A percentile compares a stretch with the other conserved stretches of the same genome.
Conservation (phyloP, 2,888 invertebrate species). For the Opisthograptis luteolata region DNA sequence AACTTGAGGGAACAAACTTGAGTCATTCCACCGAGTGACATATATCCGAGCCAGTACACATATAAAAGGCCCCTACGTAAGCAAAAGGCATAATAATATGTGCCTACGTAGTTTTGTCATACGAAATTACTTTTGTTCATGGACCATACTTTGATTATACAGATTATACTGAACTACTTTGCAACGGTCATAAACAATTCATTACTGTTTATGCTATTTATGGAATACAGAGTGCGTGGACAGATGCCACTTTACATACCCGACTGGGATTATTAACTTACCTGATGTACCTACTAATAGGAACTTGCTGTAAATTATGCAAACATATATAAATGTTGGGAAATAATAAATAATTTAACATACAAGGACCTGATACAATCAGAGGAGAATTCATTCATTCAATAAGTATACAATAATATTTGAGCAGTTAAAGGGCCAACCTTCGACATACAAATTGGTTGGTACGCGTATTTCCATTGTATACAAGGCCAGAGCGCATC, state of each 20-base stretch:
- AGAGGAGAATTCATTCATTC: too few species aligned
- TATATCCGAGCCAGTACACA: constrained; percentile 2
- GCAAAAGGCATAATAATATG: too few species aligned
- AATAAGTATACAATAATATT: too few species aligned
- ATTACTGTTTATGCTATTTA: too few species aligned
- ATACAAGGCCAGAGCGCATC: too few species aligned
- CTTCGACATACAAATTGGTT: background rate
- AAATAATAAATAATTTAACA: background rate
- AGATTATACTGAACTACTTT: too few species aligned
- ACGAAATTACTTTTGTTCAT: too few species aligned
- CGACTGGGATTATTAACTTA: background rate
- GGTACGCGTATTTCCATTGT: background rate
- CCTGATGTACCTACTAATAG: background rate
- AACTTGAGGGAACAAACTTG: constrained; percentile 32
- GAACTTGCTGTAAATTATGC: too few species aligned
- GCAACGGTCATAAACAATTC: too few species aligned
- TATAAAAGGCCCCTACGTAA: background rate
- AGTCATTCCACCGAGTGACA: constrained; percentile 8
- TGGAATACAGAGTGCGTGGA: too few species aligned
- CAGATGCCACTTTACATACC: background rate
- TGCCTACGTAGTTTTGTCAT: background rate
- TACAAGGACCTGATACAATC: too few species aligned
- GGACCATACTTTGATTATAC: too few species aligned
- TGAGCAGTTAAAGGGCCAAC: background rate
- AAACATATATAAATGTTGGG: background rate